These are phyloP conservation scores for Trididemnum nubilum DNA, from an alignment of 23 tunicate genomes.

Conservation along the genomic window DNA sequence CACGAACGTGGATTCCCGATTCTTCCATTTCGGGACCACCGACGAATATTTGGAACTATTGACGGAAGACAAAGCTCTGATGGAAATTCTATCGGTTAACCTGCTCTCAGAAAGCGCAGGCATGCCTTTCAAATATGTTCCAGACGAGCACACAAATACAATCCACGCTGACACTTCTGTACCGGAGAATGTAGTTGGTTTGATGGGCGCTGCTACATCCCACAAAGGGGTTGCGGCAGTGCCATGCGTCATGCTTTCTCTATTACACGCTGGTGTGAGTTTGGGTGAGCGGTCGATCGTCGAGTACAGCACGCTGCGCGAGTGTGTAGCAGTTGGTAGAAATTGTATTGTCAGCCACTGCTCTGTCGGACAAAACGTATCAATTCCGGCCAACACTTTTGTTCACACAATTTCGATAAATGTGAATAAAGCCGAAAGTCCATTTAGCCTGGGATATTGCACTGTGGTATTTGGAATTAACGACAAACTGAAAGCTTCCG, in stretches of 20 bases:
- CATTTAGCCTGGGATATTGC: constrained; percentile 11
- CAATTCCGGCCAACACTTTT: constrained; percentile 42
- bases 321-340: constrained; percentile 42
- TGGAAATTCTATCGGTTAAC: constrained; percentile 23
- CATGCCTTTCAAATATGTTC: constrained; percentile 37
- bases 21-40: constrained; percentile 84
- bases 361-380: constrained; percentile 19
- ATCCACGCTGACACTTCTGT: background rate
- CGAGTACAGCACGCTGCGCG: constrained; percentile 57
- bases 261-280: constrained; percentile 40
- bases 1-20: constrained; percentile 34
- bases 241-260: constrained; percentile 57
- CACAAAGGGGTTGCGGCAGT: background rate
- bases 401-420: constrained; percentile 65
- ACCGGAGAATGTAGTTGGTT: background rate
- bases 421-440: background rate
- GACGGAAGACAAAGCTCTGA: constrained; percentile 32
- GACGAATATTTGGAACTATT: constrained; percentile 48
- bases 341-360: constrained; percentile 68
- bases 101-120: constrained; percentile 47
- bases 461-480: constrained; percentile 59
- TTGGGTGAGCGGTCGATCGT: constrained; percentile 71
- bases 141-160: background rate
- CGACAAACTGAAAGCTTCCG: constrained; percentile 53
- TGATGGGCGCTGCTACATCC: background rate